phyloP scores from a whole-genome alignment of 2,888 invertebrate genomes.

The Platerodrilus igneus region DNA sequence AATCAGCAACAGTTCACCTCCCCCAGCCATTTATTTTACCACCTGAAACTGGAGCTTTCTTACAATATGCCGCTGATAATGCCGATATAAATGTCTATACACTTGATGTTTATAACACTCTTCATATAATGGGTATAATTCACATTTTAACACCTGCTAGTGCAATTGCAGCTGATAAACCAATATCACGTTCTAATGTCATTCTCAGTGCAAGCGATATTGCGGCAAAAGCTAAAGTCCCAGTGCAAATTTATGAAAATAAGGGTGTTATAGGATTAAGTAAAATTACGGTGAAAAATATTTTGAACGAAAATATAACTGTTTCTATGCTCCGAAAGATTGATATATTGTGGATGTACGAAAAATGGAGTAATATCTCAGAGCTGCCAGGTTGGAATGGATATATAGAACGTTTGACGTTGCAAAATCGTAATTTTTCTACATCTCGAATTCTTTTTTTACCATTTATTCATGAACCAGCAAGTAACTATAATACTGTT shows the following conservation, averaged over 20 bases:
- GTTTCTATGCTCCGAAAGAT: slow-evolving; percentile 27
- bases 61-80: slow-evolving; percentile 36
- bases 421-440: too few species aligned
- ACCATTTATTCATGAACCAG: slow-evolving; percentile 20
- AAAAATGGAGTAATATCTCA: slow-evolving; percentile 29
- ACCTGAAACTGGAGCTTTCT: slow-evolving; percentile 29
- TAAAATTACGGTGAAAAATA: slow-evolving; percentile 26
- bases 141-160: slow-evolving; percentile 31
- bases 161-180: slow-evolving; percentile 26
- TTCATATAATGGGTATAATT: slow-evolving; percentile 36
- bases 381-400: slow-evolving; percentile 36
- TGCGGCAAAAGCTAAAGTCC: slow-evolving; percentile 33
- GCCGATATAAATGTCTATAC: slow-evolving; percentile 37
- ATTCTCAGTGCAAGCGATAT: slow-evolving; percentile 31
- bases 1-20: slow-evolving; percentile 29
- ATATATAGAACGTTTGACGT: slow-evolving; percentile 22
- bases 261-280: slow-evolving; percentile 30
- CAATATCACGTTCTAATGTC: slow-evolving; percentile 15
- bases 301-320: slow-evolving; percentile 17
- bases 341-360: slow-evolving; percentile 34
- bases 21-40: slow-evolving; percentile 29
- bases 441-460: slow-evolving; percentile 14
- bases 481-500: slow-evolving; percentile 23
- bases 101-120: slow-evolving; percentile 32
- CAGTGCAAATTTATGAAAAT: slow-evolving; percentile 33